Conservation (phyloP, 2,113 vertebrate genomes). For the Podilymbus podiceps region DNA sequence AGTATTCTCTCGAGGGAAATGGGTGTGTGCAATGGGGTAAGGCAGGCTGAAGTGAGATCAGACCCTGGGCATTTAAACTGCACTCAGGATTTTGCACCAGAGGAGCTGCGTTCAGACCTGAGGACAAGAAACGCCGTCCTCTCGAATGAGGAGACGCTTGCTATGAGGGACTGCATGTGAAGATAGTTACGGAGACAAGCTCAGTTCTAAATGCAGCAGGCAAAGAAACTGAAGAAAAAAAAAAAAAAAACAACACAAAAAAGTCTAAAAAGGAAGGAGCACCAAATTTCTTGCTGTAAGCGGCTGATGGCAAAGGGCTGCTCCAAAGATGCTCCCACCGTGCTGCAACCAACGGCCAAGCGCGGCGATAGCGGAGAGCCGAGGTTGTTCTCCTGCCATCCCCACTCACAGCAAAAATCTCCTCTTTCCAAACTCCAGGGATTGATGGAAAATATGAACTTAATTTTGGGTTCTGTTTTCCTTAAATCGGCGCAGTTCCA, state of each 20-base stretch:
- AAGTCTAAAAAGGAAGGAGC: neutral
- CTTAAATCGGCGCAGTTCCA: constrained; percentile 56
- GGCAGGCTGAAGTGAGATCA: neutral
- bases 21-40: neutral
- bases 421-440: neutral
- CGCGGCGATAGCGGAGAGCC: neutral
- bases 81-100: neutral
- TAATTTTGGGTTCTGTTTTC: constrained; percentile 64
- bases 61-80: neutral
- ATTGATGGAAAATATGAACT: constrained; percentile 51
- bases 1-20: rapidly evolving
- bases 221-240: neutral
- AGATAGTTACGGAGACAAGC: rapidly evolving
- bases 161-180: rapidly evolving
- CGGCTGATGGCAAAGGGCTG: neutral
- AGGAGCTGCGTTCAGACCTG: rapidly evolving
- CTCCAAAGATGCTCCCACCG: neutral
- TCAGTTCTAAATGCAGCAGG: neutral
- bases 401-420: neutral
- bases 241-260: rapidly evolving
- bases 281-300: neutral
- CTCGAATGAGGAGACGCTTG: neutral
- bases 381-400: neutral
- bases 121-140: neutral
- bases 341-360: neutral